Conservation (phyloP, 2,113 vertebrate species). For the Urocolius indicus region DNA sequence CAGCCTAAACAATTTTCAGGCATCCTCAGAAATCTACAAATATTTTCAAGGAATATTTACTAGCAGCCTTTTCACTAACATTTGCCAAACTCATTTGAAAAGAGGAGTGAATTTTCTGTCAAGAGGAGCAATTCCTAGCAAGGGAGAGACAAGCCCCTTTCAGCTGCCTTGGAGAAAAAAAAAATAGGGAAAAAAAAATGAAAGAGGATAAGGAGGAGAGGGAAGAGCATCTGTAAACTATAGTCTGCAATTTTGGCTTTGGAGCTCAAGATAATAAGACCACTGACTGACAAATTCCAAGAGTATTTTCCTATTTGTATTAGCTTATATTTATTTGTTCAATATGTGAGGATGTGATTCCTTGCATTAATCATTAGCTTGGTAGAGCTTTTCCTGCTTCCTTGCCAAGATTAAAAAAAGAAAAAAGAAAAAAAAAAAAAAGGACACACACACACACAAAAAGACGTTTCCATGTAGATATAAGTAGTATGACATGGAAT, state of each 20-base stretch:
- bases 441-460: neutral
- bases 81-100: constrained; percentile 54
- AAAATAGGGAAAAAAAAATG: neutral
- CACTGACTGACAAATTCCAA: constrained; percentile 60
- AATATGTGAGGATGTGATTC: constrained; percentile 70
- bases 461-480: neutral
- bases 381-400: constrained; percentile 54
- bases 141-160: constrained; percentile 4
- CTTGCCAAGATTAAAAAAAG: constrained; percentile 24
- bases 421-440: neutral
- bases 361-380: constrained; percentile 65
- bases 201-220: neutral
- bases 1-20: constrained; percentile 22
- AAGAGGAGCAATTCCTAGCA: constrained; percentile 21
- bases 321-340: constrained; percentile 70
- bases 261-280: constrained; percentile 62
- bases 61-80: constrained; percentile 26
- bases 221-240: constrained; percentile 64
- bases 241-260: constrained; percentile 58
- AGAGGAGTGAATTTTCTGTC: neutral
- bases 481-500: neutral
- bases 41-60: constrained; percentile 51
- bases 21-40: constrained; percentile 44
- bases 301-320: constrained; percentile 70
- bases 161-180: neutral